Evolutionary conservation across 2,888 invertebrate genomes (phyloP).

Genomic region (Netelia fuscicornis): DNA sequence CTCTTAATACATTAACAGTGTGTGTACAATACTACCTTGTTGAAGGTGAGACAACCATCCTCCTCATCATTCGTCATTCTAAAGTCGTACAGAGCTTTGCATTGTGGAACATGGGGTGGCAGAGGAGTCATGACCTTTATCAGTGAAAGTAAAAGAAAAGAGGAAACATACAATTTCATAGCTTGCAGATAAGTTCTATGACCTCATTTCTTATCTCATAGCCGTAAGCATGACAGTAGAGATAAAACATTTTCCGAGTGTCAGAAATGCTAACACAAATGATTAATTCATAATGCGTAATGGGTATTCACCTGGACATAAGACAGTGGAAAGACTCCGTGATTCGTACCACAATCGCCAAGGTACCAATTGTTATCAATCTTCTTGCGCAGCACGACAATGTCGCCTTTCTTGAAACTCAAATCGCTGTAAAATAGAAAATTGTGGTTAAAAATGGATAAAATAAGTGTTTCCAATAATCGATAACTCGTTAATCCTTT

Average conservation of each 20-base stretch:
- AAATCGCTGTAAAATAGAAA: constrained; percentile 88
- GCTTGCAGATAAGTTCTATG: neutral
- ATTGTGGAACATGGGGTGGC: constrained; percentile 92
- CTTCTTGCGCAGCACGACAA: constrained; percentile 91
- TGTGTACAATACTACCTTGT: constrained; percentile 87
- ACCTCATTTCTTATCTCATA: constrained; percentile 33
- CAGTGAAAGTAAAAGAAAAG: constrained; percentile 66
- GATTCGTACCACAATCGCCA: constrained; percentile 92
- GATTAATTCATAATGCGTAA: constrained; percentile 7
- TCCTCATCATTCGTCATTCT: constrained; percentile 95
- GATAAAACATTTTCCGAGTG: constrained; percentile 21
- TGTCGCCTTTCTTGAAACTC: constrained; percentile 94
- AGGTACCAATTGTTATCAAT: constrained; percentile 95
- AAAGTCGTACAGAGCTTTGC: constrained; percentile 96
- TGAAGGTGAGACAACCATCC: constrained; percentile 96
- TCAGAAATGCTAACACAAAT: neutral
- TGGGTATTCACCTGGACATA: constrained; percentile 90
- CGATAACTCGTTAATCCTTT: constrained; percentile 14
- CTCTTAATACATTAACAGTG: too few species aligned
- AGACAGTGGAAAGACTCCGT: constrained; percentile 93
- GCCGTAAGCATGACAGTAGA: constrained; percentile 3
- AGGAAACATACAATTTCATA: constrained; percentile 21
- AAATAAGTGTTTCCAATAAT: constrained; percentile 11
- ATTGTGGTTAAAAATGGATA: neutral
- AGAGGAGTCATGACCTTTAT: constrained; percentile 91